These are phyloP conservation scores for Oreochromis niloticus DNA, from an alignment of 2,113 vertebrate species.

Conservation along the genomic window DNA sequence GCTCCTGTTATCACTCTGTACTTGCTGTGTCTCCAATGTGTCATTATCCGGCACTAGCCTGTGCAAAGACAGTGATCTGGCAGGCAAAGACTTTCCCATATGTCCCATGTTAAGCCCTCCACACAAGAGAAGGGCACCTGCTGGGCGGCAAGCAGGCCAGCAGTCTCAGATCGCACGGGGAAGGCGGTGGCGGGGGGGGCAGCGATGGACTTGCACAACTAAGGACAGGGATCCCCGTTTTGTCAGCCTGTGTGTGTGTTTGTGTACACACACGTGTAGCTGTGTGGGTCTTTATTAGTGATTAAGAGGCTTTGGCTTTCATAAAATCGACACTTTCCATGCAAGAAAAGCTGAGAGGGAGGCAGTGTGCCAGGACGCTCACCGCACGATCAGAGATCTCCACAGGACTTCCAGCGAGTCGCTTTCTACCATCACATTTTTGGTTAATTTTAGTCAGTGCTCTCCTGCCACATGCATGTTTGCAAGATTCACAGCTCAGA, in stretches of 20 bases:
- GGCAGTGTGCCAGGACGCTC: background rate
- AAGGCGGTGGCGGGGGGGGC: background rate
- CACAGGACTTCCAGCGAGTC: background rate
- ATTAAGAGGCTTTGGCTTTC: constrained; percentile 43
- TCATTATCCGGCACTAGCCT: constrained; percentile 41
- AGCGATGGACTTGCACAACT: background rate
- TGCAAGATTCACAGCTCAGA: constrained; percentile 12
- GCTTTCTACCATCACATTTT: background rate
- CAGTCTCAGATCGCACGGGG: constrained; percentile 21
- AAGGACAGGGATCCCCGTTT: constrained; percentile 23
- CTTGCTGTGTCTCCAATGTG: constrained; percentile 15
- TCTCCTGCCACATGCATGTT: background rate
- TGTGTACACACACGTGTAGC: background rate
- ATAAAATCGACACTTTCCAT: constrained; percentile 37
- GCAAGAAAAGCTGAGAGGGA: background rate
- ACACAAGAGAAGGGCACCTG: constrained; percentile 22
- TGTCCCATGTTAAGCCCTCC: constrained; percentile 49
- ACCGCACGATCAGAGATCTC: background rate
- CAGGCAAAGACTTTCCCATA: constrained; percentile 48
- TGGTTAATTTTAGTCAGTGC: background rate
- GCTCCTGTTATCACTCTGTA: constrained; percentile 23
- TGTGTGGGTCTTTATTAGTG: constrained; percentile 1
- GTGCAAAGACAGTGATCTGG: constrained; percentile 29
- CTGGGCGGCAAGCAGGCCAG: constrained; percentile 27
- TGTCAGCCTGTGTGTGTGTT: background rate